A percentile compares a stretch with the other conserved stretches of the same genome.
Conservation (phyloP, 2,888 invertebrate species). For the Cantharis lateralis region DNA sequence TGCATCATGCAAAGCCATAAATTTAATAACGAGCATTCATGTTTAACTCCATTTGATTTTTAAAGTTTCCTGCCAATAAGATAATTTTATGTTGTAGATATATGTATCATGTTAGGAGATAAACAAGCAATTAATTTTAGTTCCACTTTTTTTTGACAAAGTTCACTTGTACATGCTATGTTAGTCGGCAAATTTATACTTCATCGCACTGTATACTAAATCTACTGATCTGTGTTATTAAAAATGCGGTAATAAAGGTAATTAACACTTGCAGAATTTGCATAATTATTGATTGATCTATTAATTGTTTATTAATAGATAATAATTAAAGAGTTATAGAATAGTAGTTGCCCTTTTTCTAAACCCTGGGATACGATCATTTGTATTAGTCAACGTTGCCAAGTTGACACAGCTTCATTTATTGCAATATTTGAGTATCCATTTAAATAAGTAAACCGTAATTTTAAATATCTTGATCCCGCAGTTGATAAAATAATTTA, state of each 20-base stretch:
- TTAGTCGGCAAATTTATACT: not conserved
- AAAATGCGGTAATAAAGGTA: not conserved
- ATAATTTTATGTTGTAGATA: not conserved
- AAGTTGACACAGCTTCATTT: too few relatives aligned
- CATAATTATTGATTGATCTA: not conserved
- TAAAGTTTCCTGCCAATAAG: not conserved
- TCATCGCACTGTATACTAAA: not conserved
- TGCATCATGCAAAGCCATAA: not conserved
- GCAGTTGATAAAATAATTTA: not conserved
- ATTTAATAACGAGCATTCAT: not conserved
- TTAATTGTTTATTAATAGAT: not conserved
- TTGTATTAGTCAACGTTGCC: too few relatives aligned
- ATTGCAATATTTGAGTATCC: too few relatives aligned
- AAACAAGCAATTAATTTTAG: not conserved
- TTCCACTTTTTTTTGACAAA: not conserved
- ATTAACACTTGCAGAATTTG: not conserved
- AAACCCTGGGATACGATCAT: not conserved
- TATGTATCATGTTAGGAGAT: not conserved
- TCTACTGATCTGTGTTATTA: not conserved
- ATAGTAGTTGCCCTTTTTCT: not conserved
- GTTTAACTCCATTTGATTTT: not conserved
- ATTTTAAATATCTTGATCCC: not conserved
- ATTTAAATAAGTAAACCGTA: not conserved
- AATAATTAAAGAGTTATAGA: not conserved
- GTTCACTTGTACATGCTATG: not conserved